These are phyloP conservation scores for Athalia circularis DNA, from an alignment of 2,888 invertebrate species.

Conservation along the genomic window DNA sequence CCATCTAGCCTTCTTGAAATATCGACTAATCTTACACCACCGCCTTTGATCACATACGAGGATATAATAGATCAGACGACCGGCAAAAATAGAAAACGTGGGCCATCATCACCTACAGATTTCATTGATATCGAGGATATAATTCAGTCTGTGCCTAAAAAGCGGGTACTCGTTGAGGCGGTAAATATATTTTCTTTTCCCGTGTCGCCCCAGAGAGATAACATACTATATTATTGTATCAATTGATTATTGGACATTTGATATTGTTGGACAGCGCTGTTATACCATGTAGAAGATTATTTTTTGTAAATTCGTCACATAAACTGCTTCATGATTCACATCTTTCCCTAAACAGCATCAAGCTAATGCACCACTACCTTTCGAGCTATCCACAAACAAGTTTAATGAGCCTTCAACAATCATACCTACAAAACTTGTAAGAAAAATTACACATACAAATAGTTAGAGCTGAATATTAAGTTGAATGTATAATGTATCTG, in stretches of 20 bases:
- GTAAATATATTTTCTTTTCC: slow-evolving; percentile 10
- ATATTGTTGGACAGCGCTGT: slow-evolving; percentile 15
- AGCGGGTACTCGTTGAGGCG: slow-evolving; percentile 10
- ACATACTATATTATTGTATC: slow-evolving; percentile 14
- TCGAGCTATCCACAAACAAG: too few species aligned
- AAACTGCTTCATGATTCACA: too few species aligned
- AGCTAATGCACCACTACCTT: too few species aligned
- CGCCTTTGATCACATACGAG: neutral
- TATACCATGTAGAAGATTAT: slow-evolving; percentile 16
- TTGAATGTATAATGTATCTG: too few species aligned
- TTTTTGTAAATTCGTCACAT: too few species aligned
- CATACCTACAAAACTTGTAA: too few species aligned
- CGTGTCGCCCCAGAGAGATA: neutral
- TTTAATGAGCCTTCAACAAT: too few species aligned
- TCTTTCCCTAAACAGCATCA: too few species aligned
- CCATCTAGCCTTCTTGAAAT: neutral
- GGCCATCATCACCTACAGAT: neutral
- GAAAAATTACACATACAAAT: too few species aligned
- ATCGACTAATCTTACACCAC: neutral
- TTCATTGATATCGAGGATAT: neutral
- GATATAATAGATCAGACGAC: neutral
- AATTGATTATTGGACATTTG: neutral
- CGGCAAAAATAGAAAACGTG: neutral
- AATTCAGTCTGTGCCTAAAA: neutral
- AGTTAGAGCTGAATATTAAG: too few species aligned